Evolutionary conservation across 2,888 invertebrate species (phyloP).

Genomic region (Adela reaumurella): DNA sequence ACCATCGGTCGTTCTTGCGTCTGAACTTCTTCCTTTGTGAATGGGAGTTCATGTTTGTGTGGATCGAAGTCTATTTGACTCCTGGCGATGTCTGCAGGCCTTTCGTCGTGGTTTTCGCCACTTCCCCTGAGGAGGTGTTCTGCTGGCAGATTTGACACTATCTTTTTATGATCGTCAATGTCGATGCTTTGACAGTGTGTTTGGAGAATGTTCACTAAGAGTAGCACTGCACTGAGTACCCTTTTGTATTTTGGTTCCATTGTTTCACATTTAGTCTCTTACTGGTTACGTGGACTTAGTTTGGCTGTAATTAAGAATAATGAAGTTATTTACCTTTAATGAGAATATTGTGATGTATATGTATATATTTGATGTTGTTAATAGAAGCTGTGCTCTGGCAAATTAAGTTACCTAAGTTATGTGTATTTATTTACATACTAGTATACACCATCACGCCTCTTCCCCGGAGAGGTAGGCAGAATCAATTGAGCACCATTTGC

Average conservation of each 20-base stretch:
- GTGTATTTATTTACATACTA: too few species aligned
- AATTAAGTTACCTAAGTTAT: too few species aligned
- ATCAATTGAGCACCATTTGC: too few species aligned
- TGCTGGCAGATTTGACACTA: constrained; percentile 2
- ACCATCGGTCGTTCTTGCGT: constrained; percentile 7
- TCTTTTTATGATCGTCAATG: not conserved
- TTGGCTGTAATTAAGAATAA: too few species aligned
- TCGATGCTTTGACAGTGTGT: not conserved
- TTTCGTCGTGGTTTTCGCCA: constrained; percentile 2
- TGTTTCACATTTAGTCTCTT: not conserved
- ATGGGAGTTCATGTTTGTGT: not conserved
- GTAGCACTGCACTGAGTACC: not conserved
- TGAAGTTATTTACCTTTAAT: too few species aligned
- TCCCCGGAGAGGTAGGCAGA: too few species aligned
- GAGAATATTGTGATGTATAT: too few species aligned
- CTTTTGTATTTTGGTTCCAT: not conserved
- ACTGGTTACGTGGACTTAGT: too few species aligned
- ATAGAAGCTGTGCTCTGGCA: too few species aligned
- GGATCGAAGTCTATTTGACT: not conserved
- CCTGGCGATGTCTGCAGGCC: not conserved
- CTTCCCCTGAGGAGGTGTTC: constrained; percentile 4
- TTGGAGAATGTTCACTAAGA: not conserved
- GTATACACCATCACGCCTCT: too few species aligned
- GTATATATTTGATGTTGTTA: too few species aligned
- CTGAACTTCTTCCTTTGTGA: not conserved